Evolutionary conservation across 2,888 invertebrate genomes (phyloP).

Genomic region (Beris morrisii): DNA sequence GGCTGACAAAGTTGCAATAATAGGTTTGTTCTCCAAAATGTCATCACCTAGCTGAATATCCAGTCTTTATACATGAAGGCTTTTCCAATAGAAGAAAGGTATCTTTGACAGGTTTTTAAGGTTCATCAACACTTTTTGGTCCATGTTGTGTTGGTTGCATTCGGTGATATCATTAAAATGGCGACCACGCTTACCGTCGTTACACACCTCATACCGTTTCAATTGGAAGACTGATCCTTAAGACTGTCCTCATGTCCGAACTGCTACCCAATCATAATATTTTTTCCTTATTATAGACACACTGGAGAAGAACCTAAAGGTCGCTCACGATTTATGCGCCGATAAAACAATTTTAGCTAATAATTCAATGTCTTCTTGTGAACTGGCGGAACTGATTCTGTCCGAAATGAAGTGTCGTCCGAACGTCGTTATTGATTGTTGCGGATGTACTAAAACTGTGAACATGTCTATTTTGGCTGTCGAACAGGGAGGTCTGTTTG

Average conservation of each 20-base stretch:
- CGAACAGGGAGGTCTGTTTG: slow-evolving; percentile 46
- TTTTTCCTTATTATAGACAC: neutral
- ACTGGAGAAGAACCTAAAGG: slow-evolving; percentile 9
- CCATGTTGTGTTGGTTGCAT: no score
- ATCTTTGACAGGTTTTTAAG: no score
- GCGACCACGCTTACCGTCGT: no score
- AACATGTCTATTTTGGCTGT: slow-evolving; percentile 48
- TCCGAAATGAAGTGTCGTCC: slow-evolving; percentile 44
- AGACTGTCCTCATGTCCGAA: no score
- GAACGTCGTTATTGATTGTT: slow-evolving; percentile 49
- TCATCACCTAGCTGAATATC: neutral
- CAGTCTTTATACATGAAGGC: no score
- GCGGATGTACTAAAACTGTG: slow-evolving; percentile 47
- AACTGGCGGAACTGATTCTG: slow-evolving; percentile 43
- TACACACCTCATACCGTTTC: no score
- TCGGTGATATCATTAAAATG: no score
- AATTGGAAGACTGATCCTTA: no score
- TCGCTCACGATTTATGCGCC: slow-evolving; percentile 34
- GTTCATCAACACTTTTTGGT: no score
- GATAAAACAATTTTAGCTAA: slow-evolving; percentile 42
- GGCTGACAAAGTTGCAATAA: slow-evolving; percentile 45
- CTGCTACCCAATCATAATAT: no score
- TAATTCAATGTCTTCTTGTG: slow-evolving; percentile 39
- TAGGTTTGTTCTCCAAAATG: slow-evolving; percentile 39
- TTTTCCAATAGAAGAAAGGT: no score